Evolutionary conservation across 1,140 invertebrate species (phyloP).

Genomic region (Conus ventricosus): DNA sequence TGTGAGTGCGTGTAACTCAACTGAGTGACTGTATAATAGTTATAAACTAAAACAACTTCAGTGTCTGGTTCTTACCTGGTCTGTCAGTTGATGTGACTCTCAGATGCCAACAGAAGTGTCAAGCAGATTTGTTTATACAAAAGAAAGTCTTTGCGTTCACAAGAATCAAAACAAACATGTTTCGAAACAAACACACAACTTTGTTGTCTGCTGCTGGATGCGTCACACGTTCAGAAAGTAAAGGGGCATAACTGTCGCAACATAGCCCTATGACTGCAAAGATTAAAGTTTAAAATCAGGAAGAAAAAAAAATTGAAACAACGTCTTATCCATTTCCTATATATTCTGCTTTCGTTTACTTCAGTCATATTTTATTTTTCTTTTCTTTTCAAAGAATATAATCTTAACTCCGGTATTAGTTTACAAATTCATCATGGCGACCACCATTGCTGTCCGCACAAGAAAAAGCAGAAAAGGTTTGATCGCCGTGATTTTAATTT

Average conservation of each 20-base stretch:
- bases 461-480: conserved; percentile 49
- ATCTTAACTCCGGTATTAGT: background rate
- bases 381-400: background rate
- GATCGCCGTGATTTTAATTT: background rate
- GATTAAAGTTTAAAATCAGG: no score
- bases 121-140: no score
- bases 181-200: background rate
- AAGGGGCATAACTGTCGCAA: background rate
- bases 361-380: background rate
- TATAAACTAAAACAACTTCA: no score
- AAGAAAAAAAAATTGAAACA: background rate
- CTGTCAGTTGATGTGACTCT: no score
- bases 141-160: no score
- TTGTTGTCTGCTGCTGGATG: background rate
- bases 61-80: no score
- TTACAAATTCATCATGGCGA: conserved; percentile 41
- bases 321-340: background rate
- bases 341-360: no score
- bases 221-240: background rate
- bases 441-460: conserved; percentile 50
- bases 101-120: no score
- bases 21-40: no score
- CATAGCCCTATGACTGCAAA: background rate
- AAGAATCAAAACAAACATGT: background rate
- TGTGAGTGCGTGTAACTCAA: no score